phyloP scores from a whole-genome alignment of 2,888 invertebrate species.

The Meloe dianella region DNA sequence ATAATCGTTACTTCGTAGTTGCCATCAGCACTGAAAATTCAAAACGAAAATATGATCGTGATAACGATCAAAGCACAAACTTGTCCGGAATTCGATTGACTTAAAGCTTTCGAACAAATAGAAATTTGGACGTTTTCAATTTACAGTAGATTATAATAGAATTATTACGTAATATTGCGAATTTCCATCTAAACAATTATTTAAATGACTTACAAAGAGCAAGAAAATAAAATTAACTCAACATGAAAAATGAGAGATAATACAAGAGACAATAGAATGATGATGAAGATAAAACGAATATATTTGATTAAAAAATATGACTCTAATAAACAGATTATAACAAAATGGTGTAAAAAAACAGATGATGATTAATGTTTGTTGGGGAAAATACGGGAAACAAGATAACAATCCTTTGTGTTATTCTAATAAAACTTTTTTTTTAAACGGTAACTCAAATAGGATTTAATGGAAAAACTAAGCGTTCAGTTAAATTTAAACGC shows the following conservation, averaged over 20 bases:
- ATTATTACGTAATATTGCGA: neutral
- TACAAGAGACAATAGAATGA: neutral
- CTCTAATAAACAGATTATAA: neutral
- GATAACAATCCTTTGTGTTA: neutral
- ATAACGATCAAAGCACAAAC: neutral
- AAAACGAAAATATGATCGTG: neutral
- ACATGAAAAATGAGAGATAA: neutral
- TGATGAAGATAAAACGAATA: neutral
- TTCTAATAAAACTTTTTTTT: too few species aligned
- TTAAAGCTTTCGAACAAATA: neutral
- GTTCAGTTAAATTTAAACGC: neutral
- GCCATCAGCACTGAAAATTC: constrained; percentile 85
- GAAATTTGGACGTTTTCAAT: neutral
- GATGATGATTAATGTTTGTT: neutral
- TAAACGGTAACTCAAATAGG: too few species aligned
- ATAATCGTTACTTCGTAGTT: constrained; percentile 98
- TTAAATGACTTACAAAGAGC: neutral
- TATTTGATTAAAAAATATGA: neutral
- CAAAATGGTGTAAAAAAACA: neutral
- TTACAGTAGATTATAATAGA: neutral
- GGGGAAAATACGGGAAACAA: neutral
- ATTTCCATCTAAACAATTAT: neutral
- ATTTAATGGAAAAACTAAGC: too few species aligned
- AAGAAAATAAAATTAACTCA: neutral
- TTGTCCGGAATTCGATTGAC: neutral